Evolutionary conservation across 1,140 invertebrate species (phyloP), one percentile per base, ranked within the genome.

Genomic region (Argopecten irradians): DNA sequence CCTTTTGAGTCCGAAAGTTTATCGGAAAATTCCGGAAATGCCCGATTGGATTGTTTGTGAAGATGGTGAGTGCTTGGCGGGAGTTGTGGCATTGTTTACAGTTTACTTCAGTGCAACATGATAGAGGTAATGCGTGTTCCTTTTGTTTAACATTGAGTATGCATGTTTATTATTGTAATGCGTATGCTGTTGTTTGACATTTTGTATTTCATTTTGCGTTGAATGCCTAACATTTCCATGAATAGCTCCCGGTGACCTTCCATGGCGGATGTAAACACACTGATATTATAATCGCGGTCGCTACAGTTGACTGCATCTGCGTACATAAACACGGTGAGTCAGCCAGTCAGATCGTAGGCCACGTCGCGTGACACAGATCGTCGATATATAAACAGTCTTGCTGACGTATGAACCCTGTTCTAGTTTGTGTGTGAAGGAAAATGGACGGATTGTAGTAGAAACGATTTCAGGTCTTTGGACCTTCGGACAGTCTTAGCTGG

Each of bases 231-330:
- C n/a, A 16, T 71, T 71, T 71, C 55, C 22, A 71, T 71, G 55
- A 28, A 71, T 71, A 71, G 46, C 22, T 55, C 8, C 83, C 35
- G 36, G 41, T 84, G 83, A 85, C 83, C 87, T 85, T 88, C 83
- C 87, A 88, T 88, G 84, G 71, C 89, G 87, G 87, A 90, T 90
- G 89, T 90, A 90, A 90, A 90, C 89, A 89, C 87, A 87, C 46
- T n/a, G 55, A 71, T 71, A 71, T 71, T 71, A 71, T 71, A 46
- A 46, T 46, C 43, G 28, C 55, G 55, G 55, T 71, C 55, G 55
- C 55, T 36, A 71, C 71, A 36, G 35, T 36, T 87, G 88, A 87
- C 83, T 87, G 86, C 86, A 36, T 43, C 28, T 55, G 71, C 28
- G 83, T 90, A 90, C 89, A 87, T 90, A 83, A 88, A 85, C 87